Conservation (phyloP, 2,113 vertebrate genomes). For the Apus apus region DNA sequence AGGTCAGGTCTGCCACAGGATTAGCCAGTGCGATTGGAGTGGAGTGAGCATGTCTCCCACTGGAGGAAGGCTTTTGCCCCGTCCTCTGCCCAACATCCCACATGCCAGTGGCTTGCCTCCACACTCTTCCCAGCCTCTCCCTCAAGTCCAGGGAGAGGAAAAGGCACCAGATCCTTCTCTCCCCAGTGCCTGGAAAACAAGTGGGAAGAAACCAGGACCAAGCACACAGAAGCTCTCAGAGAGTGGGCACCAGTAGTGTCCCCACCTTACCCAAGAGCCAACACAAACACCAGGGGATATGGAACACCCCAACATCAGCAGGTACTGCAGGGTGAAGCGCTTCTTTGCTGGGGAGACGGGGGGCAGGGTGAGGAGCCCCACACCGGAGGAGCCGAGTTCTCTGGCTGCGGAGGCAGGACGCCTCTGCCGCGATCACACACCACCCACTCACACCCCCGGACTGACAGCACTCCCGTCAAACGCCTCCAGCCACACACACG, state of each 20-base stretch:
- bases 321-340: background rate
- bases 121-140: background rate
- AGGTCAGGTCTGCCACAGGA: conserved; percentile 63
- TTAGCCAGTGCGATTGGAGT: conserved; percentile 11
- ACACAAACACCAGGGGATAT: background rate
- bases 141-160: background rate
- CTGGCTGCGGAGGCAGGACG: conserved; percentile 42
- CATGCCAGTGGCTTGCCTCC: background rate
- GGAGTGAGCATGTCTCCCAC: background rate
- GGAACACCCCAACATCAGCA: background rate
- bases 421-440: background rate
- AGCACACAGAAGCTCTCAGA: background rate
- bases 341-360: rapidly evolving
- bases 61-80: background rate
- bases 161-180: background rate
- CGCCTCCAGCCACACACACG: conserved; percentile 68
- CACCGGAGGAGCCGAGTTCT: background rate
- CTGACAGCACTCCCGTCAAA: conserved; percentile 72
- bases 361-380: background rate
- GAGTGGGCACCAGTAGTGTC: background rate
- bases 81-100: background rate
- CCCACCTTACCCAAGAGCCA: background rate
- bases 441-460: conserved; percentile 61
- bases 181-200: background rate
- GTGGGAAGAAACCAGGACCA: background rate